phyloP scores from a whole-genome alignment of 1,140 invertebrate species.

The Centruroides vittatus region DNA sequence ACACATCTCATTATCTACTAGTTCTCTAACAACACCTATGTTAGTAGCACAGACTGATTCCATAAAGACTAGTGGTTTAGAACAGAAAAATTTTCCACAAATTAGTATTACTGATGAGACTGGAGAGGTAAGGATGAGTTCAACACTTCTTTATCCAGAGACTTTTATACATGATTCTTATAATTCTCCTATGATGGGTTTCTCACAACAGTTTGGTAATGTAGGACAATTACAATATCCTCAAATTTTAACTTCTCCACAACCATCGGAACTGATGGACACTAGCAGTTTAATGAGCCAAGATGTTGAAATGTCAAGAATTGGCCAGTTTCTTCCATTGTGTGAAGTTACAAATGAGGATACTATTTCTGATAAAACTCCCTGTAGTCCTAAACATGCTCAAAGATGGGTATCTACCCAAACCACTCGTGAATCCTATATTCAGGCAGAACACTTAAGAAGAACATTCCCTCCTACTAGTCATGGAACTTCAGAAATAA shows the following conservation, averaged over 20 bases:
- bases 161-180: no score
- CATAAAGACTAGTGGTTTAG: conserved; percentile 20
- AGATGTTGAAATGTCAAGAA: no score
- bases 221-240: no score
- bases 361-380: no score
- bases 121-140: conserved; percentile 29
- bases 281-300: no score
- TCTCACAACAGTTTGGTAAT: no score
- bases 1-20: conserved; percentile 23
- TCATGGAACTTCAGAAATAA: conserved; percentile 4
- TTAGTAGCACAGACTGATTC: background rate
- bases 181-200: no score
- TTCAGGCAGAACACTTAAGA: conserved; percentile 15
- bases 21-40: conserved; percentile 1
- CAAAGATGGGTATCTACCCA: conserved; percentile 13
- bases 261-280: no score
- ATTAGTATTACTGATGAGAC: conserved; percentile 80
- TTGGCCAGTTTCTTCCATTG: no score
- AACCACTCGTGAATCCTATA: conserved; percentile 14
- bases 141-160: background rate
- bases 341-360: no score
- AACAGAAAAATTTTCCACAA: conserved; percentile 40
- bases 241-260: no score
- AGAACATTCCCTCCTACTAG: conserved; percentile 20
- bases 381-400: background rate